Evolutionary conservation across 2,113 vertebrate species (phyloP).

Genomic region (Elgaria multicarinata): DNA sequence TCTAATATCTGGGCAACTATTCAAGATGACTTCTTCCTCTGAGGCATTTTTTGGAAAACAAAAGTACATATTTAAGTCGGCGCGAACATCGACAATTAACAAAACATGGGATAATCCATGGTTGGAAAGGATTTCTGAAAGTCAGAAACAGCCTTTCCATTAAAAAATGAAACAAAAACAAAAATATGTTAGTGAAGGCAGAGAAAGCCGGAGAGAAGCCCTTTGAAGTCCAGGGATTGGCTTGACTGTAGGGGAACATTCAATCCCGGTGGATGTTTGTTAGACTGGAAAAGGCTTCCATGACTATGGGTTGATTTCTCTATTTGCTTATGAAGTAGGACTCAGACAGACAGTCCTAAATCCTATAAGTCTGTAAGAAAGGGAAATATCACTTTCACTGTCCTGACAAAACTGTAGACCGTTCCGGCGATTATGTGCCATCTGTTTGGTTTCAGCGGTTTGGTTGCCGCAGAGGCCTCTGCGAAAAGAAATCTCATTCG

Average conservation of each 20-base stretch:
- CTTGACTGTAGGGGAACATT: constrained; percentile 17
- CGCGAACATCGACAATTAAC: constrained; percentile 28
- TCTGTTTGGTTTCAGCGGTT: constrained; percentile 83
- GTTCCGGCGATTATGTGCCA: constrained; percentile 82
- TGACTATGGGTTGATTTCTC: constrained; percentile 27
- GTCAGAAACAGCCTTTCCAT: constrained; percentile 8
- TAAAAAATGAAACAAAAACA: background rate
- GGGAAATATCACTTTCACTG: constrained; percentile 59
- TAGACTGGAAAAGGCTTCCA: constrained; percentile 1
- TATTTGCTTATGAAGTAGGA: constrained; percentile 46
- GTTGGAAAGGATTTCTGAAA: constrained; percentile 5
- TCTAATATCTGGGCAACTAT: background rate
- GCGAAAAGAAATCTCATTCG: constrained; percentile 77
- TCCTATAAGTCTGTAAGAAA: constrained; percentile 43
- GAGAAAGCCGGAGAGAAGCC: constrained; percentile 11
- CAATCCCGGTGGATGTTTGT: rapidly evolving
- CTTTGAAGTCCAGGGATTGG: background rate
- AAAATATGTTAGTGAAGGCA: background rate
- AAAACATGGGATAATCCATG: background rate
- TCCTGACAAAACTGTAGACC: constrained; percentile 64
- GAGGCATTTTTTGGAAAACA: constrained; percentile 34
- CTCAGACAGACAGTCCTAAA: constrained; percentile 36
- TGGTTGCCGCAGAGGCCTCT: constrained; percentile 75
- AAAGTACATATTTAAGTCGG: constrained; percentile 8
- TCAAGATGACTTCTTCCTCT: background rate